Base-by-base conservation (phyloP, 2,888 invertebrate genomes). In the Hecatera dysodea region DNA sequence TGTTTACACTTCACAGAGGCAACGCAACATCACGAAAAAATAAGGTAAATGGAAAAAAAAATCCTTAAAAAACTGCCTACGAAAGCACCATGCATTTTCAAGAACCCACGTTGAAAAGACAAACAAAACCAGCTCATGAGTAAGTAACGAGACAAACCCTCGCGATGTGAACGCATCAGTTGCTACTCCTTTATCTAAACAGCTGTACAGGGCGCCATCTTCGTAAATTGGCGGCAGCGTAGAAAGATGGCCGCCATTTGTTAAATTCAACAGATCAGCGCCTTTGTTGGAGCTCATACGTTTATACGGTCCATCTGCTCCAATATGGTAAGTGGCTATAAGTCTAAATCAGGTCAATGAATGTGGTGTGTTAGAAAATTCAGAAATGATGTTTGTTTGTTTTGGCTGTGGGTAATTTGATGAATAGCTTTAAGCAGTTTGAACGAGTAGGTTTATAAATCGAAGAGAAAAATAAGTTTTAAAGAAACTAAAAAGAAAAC, bases 241-340 rank as follows among this genome's bases (percentile, higher is more conserved):
- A 74, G 84, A 90, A 81, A 85, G 81, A 91, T 90, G 75, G 88
- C 83, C 27, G 72, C 78, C 78, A 90, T 91, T 90, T 89, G 87
- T 91, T 86, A 88, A 84, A 87, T 86, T 85, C 84, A 86, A 80
- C 81, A 80, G 75, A 85, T 83, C 82, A 78, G 68, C 68, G 62
- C 48, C 56, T 75, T 60, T 11, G 56, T 67, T 22, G 33, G 55
- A 57, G 48, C 55, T 70, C 67, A 69, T 66, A 62, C 59, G 65
- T 42, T 67, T 79, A 53, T 57, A 69, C 65, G 64, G 82, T 79
- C 82, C 72, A 81, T 83, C 80, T 80, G 67, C 81, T 81, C 72
- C 65, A 80, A 80, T 82, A 83, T 78, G 80, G 77, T 85, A 79
- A 81, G 83, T 80, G 75, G 76, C 66, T 72, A 78, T 85, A 64